Percentiles rank a stretch among this genome's conserved stretches.
Conservation (phyloP, 2,113 vertebrate genomes). For the Dicaeum eximium region DNA sequence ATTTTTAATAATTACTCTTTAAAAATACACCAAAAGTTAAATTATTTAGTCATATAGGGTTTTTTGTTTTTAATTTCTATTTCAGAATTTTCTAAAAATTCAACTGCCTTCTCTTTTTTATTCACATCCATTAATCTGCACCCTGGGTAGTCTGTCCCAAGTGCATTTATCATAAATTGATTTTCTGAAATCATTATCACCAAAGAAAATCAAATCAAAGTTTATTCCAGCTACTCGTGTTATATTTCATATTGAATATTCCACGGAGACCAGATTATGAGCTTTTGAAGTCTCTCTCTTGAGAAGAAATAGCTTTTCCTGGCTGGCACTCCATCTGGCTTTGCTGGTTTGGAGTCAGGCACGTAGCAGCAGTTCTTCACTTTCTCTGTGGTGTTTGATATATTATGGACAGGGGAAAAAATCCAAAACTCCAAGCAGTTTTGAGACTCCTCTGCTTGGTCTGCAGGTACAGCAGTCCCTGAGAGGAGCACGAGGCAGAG, state of each 20-base stretch:
- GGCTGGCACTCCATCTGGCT: not conserved
- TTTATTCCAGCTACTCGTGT: not conserved
- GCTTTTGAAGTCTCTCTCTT: not conserved
- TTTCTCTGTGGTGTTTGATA: not conserved
- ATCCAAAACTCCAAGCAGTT: not conserved
- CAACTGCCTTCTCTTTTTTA: not conserved
- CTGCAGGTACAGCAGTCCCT: not conserved
- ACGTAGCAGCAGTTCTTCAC: not conserved
- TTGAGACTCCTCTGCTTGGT: not conserved
- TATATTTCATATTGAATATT: not conserved
- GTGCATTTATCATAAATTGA: not conserved
- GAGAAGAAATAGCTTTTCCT: not conserved
- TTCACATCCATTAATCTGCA: not conserved
- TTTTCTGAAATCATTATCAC: not conserved
- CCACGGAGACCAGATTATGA: not conserved
- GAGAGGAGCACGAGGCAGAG: not conserved
- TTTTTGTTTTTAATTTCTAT: not conserved
- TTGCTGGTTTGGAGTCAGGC: not conserved
- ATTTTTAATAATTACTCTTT: not conserved
- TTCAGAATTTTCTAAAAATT: not conserved
- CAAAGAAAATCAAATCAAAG: slow-evolving; percentile 8
- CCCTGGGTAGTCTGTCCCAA: not conserved
- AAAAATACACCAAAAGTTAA: not conserved
- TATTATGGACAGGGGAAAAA: not conserved
- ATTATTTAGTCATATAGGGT: not conserved